phyloP scores from a whole-genome alignment of 1,140 invertebrate species.

The Drosophila orena region DNA sequence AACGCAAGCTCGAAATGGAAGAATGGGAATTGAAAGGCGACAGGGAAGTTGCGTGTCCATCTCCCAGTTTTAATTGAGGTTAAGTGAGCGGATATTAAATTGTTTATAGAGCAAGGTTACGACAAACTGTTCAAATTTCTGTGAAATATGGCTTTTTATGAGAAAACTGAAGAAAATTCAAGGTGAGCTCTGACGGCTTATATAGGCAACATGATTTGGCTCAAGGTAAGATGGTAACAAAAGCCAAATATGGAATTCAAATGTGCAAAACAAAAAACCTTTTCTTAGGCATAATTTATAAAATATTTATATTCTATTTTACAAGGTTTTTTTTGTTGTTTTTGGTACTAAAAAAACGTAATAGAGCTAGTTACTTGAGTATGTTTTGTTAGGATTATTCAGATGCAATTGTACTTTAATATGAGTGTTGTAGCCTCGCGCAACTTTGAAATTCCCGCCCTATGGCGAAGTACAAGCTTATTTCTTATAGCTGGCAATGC shows the following conservation, averaged over 20 bases:
- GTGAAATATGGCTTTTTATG: conserved; percentile 46
- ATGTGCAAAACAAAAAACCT: background rate
- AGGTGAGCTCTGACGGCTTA: conserved; percentile 31
- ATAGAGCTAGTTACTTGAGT: too few relatives aligned
- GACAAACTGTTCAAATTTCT: conserved; percentile 31
- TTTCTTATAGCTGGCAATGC: background rate
- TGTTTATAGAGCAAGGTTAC: conserved; percentile 68
- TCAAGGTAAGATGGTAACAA: conserved; percentile 14
- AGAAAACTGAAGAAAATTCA: conserved; percentile 22
- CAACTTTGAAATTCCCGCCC: conserved; percentile 1
- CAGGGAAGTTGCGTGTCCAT: conserved; percentile 50
- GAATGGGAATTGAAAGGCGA: background rate
- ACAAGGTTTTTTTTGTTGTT: too few relatives aligned
- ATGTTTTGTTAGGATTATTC: too few relatives aligned
- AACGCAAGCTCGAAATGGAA: conserved; percentile 7
- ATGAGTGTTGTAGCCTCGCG: background rate
- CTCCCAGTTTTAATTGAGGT: conserved; percentile 60
- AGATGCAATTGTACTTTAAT: background rate
- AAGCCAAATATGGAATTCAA: too few relatives aligned
- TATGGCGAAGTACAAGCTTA: too few relatives aligned
- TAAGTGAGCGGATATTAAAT: conserved; percentile 65
- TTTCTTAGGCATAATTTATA: background rate
- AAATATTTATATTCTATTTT: background rate
- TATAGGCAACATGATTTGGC: background rate
- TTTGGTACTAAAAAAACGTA: too few relatives aligned